These are phyloP conservation scores for Ictalurus furcatus DNA, from an alignment of 2,113 vertebrate genomes.

Conservation along the genomic window DNA sequence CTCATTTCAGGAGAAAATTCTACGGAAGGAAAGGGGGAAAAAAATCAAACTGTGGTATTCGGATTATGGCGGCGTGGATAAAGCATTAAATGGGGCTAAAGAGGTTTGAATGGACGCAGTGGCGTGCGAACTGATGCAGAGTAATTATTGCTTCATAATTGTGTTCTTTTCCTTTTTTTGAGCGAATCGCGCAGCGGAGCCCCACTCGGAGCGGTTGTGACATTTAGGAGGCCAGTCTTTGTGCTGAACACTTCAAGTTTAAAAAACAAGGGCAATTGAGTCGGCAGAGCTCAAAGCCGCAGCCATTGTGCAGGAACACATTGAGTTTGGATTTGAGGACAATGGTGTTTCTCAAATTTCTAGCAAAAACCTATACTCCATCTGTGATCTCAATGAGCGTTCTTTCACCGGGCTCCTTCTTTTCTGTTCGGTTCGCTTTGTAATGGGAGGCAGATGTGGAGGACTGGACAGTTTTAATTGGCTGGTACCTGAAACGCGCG, in stretches of 20 bases:
- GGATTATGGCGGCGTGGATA: conserved; percentile 74
- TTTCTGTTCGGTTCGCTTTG: conserved; percentile 82
- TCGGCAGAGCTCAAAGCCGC: conserved; percentile 87
- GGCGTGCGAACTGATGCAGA: conserved; percentile 73
- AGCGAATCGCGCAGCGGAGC: conserved; percentile 65
- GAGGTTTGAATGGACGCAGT: conserved; percentile 75
- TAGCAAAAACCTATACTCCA: conserved; percentile 93
- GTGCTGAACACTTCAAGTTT: conserved; percentile 92
- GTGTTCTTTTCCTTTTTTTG: conserved; percentile 72
- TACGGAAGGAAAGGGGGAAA: conserved; percentile 44
- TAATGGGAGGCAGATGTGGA: conserved; percentile 93
- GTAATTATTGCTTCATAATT: conserved; percentile 85
- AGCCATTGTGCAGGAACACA: conserved; percentile 87
- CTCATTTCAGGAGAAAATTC: conserved; percentile 39
- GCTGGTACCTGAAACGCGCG: conserved; percentile 72
- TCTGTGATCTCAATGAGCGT: conserved; percentile 96
- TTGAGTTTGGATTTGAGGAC: conserved; percentile 96
- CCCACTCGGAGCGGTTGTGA: conserved; percentile 81
- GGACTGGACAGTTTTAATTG: conserved; percentile 90
- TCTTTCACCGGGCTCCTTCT: conserved; percentile 79
- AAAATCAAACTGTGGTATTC: conserved; percentile 69
- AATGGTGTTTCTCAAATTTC: conserved; percentile 99
- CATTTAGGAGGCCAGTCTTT: conserved; percentile 88
- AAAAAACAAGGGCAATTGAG: conserved; percentile 95
- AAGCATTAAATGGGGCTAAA: conserved; percentile 76